phyloP scores from a whole-genome alignment of 2,113 vertebrate species.

The Oceanodroma tethys region DNA sequence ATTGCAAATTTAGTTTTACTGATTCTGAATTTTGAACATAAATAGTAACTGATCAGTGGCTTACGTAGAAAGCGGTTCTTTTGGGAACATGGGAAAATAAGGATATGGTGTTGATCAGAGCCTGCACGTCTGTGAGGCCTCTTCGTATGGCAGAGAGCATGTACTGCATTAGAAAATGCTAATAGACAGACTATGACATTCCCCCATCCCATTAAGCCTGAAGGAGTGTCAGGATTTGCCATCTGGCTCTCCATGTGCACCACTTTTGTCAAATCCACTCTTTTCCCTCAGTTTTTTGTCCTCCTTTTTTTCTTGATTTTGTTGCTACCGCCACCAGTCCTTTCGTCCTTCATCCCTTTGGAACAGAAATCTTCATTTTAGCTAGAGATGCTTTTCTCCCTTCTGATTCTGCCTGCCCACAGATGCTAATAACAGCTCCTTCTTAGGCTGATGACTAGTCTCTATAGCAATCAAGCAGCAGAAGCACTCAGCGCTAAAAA shows the following conservation, averaged over 20 bases:
- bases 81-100: background rate
- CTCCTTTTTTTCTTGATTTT: background rate
- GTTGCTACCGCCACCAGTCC: background rate
- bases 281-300: background rate
- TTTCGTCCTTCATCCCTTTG: background rate
- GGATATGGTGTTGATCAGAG: background rate
- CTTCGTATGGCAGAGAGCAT: background rate
- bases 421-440: conserved; percentile 51
- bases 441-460: conserved; percentile 21
- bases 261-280: background rate
- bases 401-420: conserved; percentile 29
- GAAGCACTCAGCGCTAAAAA: background rate
- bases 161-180: background rate
- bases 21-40: background rate
- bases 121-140: background rate
- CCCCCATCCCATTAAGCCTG: background rate
- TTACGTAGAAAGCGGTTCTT: fast-evolving
- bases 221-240: background rate
- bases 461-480: conserved; percentile 55
- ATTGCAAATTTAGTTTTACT: background rate
- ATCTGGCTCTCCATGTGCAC: background rate
- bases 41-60: background rate
- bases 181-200: background rate
- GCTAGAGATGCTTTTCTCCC: background rate
- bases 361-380: conserved; percentile 11